phyloP scores from a whole-genome alignment of 2,113 vertebrate species.

The Hippocampus mohnikei region DNA sequence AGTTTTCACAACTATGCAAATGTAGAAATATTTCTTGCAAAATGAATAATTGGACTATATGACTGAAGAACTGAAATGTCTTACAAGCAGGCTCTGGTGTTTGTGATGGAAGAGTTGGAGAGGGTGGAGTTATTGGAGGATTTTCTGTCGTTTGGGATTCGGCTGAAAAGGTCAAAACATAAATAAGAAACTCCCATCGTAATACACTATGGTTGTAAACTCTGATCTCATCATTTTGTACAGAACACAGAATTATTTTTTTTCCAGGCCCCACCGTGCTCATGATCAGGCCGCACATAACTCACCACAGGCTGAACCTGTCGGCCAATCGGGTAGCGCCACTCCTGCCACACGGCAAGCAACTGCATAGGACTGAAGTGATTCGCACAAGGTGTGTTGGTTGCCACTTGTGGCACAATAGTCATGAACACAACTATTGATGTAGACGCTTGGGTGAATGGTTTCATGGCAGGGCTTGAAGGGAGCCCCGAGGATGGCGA shows the following conservation, averaged over 20 bases:
- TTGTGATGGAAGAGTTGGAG: constrained; percentile 19
- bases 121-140: constrained; percentile 12
- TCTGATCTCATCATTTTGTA: neutral
- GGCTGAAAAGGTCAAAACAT: constrained; percentile 30
- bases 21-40: neutral
- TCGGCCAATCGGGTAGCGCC: constrained; percentile 64
- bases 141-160: constrained; percentile 15
- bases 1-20: too few species aligned
- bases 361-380: constrained; percentile 70
- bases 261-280: neutral
- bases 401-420: constrained; percentile 66
- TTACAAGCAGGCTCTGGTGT: constrained; percentile 56
- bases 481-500: constrained; percentile 42
- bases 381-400: constrained; percentile 60
- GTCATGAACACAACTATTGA: constrained; percentile 71
- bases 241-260: neutral
- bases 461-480: constrained; percentile 68
- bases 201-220: neutral
- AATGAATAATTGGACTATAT: neutral
- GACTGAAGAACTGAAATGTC: constrained; percentile 19
- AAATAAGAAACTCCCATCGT: neutral
- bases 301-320: constrained; percentile 69
- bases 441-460: constrained; percentile 65
- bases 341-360: constrained; percentile 71
- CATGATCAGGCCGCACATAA: neutral